phyloP scores from a whole-genome alignment of 2,888 invertebrate genomes.

The Sesamia inferens region DNA sequence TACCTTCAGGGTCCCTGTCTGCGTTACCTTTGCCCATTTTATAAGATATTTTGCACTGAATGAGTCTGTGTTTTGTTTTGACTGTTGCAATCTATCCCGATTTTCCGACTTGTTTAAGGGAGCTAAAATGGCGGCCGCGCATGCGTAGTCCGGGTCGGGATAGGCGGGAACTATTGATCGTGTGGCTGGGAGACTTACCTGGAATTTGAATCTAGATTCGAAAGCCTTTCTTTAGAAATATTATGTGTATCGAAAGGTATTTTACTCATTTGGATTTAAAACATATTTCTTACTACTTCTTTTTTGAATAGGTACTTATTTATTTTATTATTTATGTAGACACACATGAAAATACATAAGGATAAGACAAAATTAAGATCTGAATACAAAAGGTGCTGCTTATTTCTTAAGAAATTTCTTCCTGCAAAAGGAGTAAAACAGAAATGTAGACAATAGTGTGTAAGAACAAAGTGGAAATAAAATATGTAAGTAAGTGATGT shows the following conservation, averaged over 20 bases:
- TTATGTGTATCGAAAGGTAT: background rate
- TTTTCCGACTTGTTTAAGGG: conserved; percentile 51
- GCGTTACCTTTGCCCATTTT: conserved; percentile 76
- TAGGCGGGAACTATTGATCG: conserved; percentile 82
- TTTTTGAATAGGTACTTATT: background rate
- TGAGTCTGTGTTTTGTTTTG: conserved; percentile 70
- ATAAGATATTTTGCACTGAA: conserved; percentile 42
- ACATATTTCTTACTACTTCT: background rate
- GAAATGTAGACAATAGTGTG: no score
- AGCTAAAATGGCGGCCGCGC: conserved; percentile 76
- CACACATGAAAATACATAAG: no score
- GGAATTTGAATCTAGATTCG: conserved; percentile 53
- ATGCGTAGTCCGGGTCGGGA: conserved; percentile 65
- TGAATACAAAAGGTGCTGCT: no score
- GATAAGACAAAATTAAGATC: no score
- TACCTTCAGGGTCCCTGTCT: conserved; percentile 81
- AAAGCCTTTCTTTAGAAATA: conserved; percentile 24
- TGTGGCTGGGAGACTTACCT: conserved; percentile 68
- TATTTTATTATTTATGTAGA: background rate
- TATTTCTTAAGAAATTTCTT: no score
- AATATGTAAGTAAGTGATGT: no score
- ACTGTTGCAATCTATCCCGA: conserved; percentile 63
- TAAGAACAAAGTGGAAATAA: no score
- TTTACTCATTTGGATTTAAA: background rate
- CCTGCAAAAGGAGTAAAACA: no score